These are phyloP conservation scores for Microctenopoma lineatum DNA, from an alignment of 2,797 vertebrate genomes.

Conservation along the genomic window DNA sequence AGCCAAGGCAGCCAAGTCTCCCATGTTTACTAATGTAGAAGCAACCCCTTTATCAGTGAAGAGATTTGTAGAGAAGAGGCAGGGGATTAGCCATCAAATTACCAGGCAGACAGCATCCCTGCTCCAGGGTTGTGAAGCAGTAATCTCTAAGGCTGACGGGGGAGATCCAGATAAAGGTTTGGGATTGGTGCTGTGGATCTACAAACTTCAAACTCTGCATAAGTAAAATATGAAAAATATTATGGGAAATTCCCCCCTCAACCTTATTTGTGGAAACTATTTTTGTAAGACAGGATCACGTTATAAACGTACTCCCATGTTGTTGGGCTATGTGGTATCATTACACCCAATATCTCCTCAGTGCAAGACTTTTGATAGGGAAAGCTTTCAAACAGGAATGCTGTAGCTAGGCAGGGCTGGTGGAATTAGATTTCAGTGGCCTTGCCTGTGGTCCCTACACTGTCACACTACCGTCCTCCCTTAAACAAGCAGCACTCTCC, in stretches of 20 bases:
- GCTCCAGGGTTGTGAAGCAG: conserved; percentile 73
- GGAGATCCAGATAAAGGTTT: conserved; percentile 76
- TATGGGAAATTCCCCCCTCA: conserved; percentile 5
- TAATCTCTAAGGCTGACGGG: conserved; percentile 76
- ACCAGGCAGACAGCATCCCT: conserved; percentile 80
- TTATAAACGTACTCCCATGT: conserved; percentile 16
- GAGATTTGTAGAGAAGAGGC: conserved; percentile 82
- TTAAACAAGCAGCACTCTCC: conserved; percentile 74
- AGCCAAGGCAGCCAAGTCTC: conserved; percentile 62
- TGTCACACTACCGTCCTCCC: conserved; percentile 68
- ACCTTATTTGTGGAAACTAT: conserved; percentile 16
- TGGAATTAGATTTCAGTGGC: conserved; percentile 70
- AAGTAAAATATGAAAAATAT: conserved; percentile 48
- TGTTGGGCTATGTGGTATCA: conserved; percentile 20
- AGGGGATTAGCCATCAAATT: conserved; percentile 84
- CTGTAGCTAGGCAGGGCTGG: conserved; percentile 63
- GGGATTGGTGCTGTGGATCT: conserved; percentile 58
- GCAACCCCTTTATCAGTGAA: conserved; percentile 80
- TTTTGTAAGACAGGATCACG: conserved; percentile 27
- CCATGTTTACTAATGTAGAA: conserved; percentile 79
- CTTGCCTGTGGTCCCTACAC: conserved; percentile 65
- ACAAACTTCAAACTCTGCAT: conserved; percentile 55
- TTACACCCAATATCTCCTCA: conserved; percentile 26
- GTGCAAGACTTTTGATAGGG: conserved; percentile 28
- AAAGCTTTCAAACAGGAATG: conserved; percentile 44